Percentiles rank a stretch among this genome's conserved stretches.
phyloP scores from a whole-genome alignment of 2,888 invertebrate species.

The Mesorhabditis belari region DNA sequence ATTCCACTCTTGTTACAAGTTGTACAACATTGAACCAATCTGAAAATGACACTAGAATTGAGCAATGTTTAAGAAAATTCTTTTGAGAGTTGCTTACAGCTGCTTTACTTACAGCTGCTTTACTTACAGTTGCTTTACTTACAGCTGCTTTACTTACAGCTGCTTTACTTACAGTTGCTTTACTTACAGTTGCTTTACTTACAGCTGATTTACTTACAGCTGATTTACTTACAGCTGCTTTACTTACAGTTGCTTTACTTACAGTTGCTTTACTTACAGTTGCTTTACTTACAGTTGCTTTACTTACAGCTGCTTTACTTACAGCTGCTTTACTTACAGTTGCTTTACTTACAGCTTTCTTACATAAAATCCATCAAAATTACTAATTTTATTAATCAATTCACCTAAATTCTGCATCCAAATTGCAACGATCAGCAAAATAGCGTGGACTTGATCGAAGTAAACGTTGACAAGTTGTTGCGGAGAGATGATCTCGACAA shows the following conservation, averaged over 20 bases:
- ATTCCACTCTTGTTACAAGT: conserved; percentile 32
- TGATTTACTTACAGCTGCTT: too few species aligned
- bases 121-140: too few species aligned
- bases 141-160: too few species aligned
- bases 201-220: background rate
- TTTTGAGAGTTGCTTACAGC: background rate
- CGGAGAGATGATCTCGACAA: conserved; percentile 36
- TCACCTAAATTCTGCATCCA: conserved; percentile 37
- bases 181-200: too few species aligned
- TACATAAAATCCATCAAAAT: background rate
- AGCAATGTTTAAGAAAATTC: background rate
- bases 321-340: too few species aligned
- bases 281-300: too few species aligned
- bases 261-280: too few species aligned
- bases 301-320: too few species aligned
- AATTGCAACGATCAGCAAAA: conserved; percentile 34
- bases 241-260: too few species aligned
- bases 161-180: too few species aligned
- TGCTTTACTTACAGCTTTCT: too few species aligned
- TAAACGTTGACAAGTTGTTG: conserved; percentile 27
- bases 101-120: too few species aligned
- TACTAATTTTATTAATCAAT: background rate
- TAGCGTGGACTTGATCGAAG: conserved; percentile 21
- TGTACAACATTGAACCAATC: conserved; percentile 38
- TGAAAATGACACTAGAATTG: conserved; percentile 6